phyloP scores from a whole-genome alignment of 2,113 vertebrate species.

The Odontophorus gujanensis region DNA sequence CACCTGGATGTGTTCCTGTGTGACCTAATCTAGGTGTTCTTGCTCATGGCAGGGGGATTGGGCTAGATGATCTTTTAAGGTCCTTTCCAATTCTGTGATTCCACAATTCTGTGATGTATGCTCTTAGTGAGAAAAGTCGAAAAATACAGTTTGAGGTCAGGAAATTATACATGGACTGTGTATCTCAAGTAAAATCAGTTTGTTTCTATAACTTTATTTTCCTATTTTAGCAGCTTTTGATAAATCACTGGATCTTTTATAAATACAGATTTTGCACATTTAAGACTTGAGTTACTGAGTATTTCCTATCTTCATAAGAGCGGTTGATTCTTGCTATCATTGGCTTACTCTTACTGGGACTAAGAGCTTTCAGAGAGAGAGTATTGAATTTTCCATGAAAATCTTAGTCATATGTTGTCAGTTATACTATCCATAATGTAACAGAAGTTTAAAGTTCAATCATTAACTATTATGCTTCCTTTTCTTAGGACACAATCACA shows the following conservation, averaged over 20 bases:
- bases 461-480: not conserved
- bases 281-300: not conserved
- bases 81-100: too few relatives aligned
- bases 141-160: not conserved
- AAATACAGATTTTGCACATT: not conserved
- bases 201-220: not conserved
- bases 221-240: not conserved
- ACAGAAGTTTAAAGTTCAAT: not conserved
- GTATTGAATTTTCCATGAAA: not conserved
- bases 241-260: not conserved
- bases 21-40: too few relatives aligned
- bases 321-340: not conserved
- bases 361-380: not conserved
- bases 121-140: not conserved
- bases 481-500: conserved; percentile 91
- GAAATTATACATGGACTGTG: not conserved
- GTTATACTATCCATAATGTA: not conserved
- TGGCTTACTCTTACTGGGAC: not conserved
- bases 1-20: too few relatives aligned
- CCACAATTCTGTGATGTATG: not conserved
- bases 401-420: not conserved
- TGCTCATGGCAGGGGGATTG: too few relatives aligned
- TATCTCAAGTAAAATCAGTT: not conserved
- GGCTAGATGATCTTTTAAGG: too few relatives aligned
- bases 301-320: not conserved